phyloP scores from a whole-genome alignment of 2,797 vertebrate genomes.

The Rhabdomys pumilio region DNA sequence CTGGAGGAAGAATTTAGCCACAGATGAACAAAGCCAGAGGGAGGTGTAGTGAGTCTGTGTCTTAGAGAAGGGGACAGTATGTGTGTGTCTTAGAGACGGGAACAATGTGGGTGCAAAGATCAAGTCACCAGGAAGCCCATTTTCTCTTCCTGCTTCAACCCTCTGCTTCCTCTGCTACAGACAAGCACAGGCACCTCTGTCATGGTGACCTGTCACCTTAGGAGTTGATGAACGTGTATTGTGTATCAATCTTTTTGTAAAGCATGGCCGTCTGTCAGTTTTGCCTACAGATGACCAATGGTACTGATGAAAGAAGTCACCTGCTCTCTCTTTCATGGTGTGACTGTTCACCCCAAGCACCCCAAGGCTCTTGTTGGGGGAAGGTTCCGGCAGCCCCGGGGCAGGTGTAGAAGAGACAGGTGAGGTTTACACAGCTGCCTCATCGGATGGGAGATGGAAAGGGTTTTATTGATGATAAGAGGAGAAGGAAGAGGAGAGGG shows the following conservation, averaged over 20 bases:
- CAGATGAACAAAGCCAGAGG: neutral
- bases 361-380: neutral
- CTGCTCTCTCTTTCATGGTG: neutral
- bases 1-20: neutral
- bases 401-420: neutral
- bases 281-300: neutral
- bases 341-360: neutral
- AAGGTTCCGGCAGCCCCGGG: neutral
- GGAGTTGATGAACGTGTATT: neutral
- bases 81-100: neutral
- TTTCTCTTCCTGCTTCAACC: neutral
- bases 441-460: conserved; percentile 5
- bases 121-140: neutral
- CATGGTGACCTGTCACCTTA: neutral
- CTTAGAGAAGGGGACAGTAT: neutral
- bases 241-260: neutral
- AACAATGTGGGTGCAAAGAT: neutral
- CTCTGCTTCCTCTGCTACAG: neutral
- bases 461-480: neutral
- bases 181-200: neutral
- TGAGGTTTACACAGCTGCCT: neutral
- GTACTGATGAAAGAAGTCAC: neutral
- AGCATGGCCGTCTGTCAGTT: neutral
- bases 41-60: neutral
- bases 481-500: neutral